These are phyloP conservation scores for Scortum barcoo DNA, from an alignment of 2,113 vertebrate genomes.

Conservation along the genomic window DNA sequence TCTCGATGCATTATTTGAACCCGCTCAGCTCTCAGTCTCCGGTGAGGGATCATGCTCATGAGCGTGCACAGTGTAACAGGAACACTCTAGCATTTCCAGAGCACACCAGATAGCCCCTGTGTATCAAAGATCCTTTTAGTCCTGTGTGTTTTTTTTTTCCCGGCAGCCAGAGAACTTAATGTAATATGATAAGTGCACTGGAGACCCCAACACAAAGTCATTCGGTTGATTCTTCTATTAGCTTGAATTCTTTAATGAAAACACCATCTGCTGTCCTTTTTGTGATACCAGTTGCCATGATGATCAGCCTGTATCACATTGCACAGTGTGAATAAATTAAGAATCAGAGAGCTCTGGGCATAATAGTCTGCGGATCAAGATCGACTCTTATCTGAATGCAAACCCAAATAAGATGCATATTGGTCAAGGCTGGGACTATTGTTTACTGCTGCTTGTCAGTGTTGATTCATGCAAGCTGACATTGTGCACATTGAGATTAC, in stretches of 20 bases:
- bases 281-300: slow-evolving; percentile 71
- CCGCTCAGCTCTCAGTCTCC: not conserved
- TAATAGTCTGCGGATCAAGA: slow-evolving; percentile 40
- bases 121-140: not conserved
- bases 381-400: slow-evolving; percentile 55
- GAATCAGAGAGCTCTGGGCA: slow-evolving; percentile 42
- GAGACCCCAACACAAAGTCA: slow-evolving; percentile 53
- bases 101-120: slow-evolving; percentile 18
- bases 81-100: slow-evolving; percentile 20
- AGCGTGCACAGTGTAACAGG: slow-evolving; percentile 2
- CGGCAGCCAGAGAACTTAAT: slow-evolving; percentile 42
- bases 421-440: slow-evolving; percentile 16
- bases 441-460: slow-evolving; percentile 10
- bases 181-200: slow-evolving; percentile 72
- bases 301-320: slow-evolving; percentile 66
- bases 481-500: slow-evolving; percentile 11
- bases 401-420: slow-evolving; percentile 45
- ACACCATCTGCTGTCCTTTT: slow-evolving; percentile 81
- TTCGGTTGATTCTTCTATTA: slow-evolving; percentile 71
- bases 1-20: slow-evolving; percentile 15
- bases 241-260: slow-evolving; percentile 82
- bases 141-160: not conserved
- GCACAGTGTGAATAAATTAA: slow-evolving; percentile 60
- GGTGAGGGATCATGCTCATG: slow-evolving; percentile 28
- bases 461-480: slow-evolving; percentile 28